A percentile compares a stretch with the other conserved stretches of the same genome.
Conservation (phyloP, 2,888 invertebrate genomes). For the Octonoba sinensis region DNA sequence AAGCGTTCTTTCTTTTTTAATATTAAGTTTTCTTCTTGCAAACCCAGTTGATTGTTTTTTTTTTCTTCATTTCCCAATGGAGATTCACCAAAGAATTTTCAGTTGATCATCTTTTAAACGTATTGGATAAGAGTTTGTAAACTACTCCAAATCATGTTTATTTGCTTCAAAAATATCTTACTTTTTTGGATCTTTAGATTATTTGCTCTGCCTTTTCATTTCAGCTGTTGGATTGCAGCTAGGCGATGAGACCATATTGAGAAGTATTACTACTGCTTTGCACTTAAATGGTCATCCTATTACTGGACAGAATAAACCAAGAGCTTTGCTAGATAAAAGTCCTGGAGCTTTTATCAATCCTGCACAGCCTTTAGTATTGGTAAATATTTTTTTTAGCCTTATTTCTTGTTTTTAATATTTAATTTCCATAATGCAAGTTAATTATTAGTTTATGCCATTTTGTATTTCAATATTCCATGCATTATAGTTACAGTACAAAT, state of each 20-base stretch:
- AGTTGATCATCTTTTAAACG: too few species aligned
- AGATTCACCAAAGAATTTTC: too few species aligned
- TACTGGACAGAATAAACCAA: conserved; percentile 89
- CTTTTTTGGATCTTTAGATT: not conserved
- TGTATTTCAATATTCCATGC: not conserved
- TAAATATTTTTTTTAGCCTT: conserved; percentile 68
- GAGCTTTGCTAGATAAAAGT: conserved; percentile 84
- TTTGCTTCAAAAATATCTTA: too few species aligned
- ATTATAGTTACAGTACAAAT: not conserved
- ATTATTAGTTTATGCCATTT: not conserved
- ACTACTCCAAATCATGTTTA: too few species aligned
- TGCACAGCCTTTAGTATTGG: conserved; percentile 93
- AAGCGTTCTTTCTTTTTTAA: too few species aligned
- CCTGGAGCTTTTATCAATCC: conserved; percentile 95
- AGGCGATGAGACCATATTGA: conserved; percentile 73
- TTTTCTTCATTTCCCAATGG: too few species aligned
- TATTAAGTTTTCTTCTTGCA: too few species aligned
- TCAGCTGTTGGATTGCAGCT: conserved; percentile 69
- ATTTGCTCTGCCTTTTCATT: not conserved
- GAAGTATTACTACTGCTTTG: conserved; percentile 93
- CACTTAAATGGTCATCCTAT: conserved; percentile 90
- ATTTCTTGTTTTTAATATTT: not conserved
- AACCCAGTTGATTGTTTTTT: too few species aligned
- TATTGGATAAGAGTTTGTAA: too few species aligned
- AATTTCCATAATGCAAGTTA: not conserved